Evolutionary conservation across 2,113 vertebrate species (phyloP).

Genomic region (Neodontobutis hainanensis): DNA sequence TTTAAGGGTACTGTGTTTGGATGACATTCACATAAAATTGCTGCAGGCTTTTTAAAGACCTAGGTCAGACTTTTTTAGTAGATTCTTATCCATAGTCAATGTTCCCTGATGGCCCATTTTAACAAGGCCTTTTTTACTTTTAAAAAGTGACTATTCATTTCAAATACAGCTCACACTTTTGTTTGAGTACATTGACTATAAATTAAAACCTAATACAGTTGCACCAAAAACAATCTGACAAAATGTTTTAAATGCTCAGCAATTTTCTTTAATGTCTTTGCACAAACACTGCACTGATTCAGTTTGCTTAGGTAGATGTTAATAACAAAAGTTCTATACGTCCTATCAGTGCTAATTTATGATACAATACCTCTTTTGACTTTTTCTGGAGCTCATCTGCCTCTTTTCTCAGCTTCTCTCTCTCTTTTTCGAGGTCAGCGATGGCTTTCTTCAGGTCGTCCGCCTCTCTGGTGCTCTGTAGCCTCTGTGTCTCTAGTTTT

Average conservation of each 20-base stretch:
- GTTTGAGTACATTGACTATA: neutral
- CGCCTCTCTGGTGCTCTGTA: constrained; percentile 88
- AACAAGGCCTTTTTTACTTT: too few relatives aligned
- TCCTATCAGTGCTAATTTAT: constrained; percentile 6
- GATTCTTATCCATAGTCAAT: neutral
- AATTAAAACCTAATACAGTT: neutral
- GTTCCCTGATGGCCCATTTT: too few relatives aligned
- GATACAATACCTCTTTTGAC: constrained; percentile 88
- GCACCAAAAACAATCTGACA: constrained; percentile 39
- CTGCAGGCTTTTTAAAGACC: neutral
- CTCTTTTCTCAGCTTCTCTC: constrained; percentile 87
- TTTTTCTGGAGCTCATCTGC: constrained; percentile 87
- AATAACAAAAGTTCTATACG: constrained; percentile 8
- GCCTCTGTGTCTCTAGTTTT: constrained; percentile 87
- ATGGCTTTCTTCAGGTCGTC: constrained; percentile 86
- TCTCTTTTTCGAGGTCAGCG: constrained; percentile 86
- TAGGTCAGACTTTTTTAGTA: neutral
- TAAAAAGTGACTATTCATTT: neutral
- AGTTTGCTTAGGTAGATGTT: constrained; percentile 26
- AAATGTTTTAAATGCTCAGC: constrained; percentile 30
- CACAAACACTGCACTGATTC: constrained; percentile 26
- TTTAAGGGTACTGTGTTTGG: neutral
- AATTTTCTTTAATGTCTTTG: constrained; percentile 46
- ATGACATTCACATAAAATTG: neutral
- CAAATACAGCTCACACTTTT: neutral